phyloP scores from a whole-genome alignment of 2,797 vertebrate genomes.

The Cyclura pinguis region DNA sequence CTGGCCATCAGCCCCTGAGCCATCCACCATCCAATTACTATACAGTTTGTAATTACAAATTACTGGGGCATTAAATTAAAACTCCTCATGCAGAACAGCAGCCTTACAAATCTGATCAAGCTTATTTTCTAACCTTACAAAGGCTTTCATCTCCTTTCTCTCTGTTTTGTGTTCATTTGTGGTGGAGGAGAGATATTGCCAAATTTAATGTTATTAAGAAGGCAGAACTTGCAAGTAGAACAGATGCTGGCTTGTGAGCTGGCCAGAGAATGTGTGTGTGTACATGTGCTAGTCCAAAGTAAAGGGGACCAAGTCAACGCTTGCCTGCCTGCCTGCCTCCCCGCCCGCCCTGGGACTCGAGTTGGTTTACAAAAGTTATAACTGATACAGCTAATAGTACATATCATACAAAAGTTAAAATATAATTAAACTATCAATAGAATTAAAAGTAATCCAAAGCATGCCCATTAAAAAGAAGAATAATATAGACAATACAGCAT shows the following conservation, averaged over 20 bases:
- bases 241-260: too few relatives aligned
- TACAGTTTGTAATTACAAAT: constrained; percentile 24
- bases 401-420: too few relatives aligned
- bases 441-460: too few relatives aligned
- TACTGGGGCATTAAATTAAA: constrained; percentile 28
- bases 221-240: neutral
- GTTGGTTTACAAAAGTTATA: too few relatives aligned
- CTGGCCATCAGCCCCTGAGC: neutral
- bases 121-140: constrained; percentile 15
- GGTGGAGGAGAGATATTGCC: neutral
- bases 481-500: too few relatives aligned
- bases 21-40: neutral
- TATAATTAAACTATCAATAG: too few relatives aligned
- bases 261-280: neutral
- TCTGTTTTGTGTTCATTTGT: neutral
- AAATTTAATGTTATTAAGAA: neutral
- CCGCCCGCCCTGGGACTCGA: too few relatives aligned
- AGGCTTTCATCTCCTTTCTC: neutral
- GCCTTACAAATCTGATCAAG: neutral
- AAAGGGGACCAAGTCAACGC: too few relatives aligned
- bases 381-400: too few relatives aligned
- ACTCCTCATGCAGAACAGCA: neutral
- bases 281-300: neutral
- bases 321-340: too few relatives aligned
- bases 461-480: too few relatives aligned